Evolutionary conservation across 2,888 invertebrate species (phyloP).

Genomic region (Pristionchus arcanus): DNA sequence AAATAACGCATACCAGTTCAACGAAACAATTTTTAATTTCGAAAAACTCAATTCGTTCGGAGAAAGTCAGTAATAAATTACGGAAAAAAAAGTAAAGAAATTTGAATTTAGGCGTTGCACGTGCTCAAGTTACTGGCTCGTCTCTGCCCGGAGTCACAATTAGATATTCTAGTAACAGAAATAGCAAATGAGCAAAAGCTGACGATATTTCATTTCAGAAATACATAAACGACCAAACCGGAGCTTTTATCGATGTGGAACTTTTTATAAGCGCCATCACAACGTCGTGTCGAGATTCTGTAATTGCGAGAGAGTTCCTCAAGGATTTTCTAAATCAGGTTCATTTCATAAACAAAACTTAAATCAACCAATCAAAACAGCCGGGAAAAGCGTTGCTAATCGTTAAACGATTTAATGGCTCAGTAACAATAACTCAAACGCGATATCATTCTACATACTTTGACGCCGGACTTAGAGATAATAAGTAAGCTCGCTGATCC

Average conservation of each 20-base stretch:
- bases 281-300: background rate
- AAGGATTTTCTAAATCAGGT: background rate
- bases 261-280: background rate
- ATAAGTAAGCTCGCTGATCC: background rate
- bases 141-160: background rate
- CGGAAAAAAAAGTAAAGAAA: background rate
- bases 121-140: background rate
- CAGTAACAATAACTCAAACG: background rate
- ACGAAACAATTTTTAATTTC: background rate
- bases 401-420: background rate
- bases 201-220: too few species aligned
- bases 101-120: background rate
- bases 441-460: background rate
- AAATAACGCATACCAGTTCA: background rate
- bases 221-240: background rate
- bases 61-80: background rate
- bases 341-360: too few species aligned
- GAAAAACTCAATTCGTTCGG: background rate
- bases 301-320: background rate
- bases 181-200: too few species aligned
- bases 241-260: background rate
- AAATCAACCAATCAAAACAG: too few species aligned
- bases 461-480: background rate
- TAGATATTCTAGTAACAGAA: background rate
- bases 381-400: background rate